phyloP scores from a whole-genome alignment of 2,888 invertebrate species.

The Ophion slaviceki region DNA sequence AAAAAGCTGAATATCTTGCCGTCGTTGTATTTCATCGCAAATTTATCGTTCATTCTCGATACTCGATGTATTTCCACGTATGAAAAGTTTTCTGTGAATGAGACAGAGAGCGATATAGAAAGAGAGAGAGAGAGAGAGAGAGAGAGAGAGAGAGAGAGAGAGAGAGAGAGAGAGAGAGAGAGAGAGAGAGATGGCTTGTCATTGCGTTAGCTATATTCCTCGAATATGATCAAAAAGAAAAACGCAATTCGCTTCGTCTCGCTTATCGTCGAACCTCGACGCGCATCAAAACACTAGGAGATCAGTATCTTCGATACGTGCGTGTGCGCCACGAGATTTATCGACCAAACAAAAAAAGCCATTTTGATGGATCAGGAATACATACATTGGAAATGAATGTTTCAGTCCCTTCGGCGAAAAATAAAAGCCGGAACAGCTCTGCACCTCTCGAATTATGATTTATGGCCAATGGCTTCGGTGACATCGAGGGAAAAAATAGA shows the following conservation, averaged over 20 bases:
- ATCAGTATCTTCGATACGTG: conserved; percentile 26
- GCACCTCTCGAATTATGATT: background rate
- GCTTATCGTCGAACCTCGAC: conserved; percentile 16
- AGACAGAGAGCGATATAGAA: conserved; percentile 6
- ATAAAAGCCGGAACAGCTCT: background rate
- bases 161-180: background rate
- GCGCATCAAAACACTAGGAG: background rate
- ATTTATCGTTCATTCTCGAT: conserved; percentile 24
- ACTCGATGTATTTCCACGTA: conserved; percentile 4
- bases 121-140: too few relatives aligned
- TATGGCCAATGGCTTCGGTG: background rate
- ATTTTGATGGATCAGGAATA: conserved; percentile 29
- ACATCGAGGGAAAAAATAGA: background rate
- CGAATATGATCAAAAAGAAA: background rate
- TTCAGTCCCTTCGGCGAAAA: background rate
- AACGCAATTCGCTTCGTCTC: conserved; percentile 20
- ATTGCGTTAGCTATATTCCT: background rate
- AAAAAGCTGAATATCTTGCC: conserved; percentile 64
- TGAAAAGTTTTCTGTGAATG: conserved; percentile 49
- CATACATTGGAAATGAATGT: conserved; percentile 7
- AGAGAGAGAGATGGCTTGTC: background rate
- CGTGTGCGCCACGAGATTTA: conserved; percentile 33
- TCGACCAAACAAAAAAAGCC: conserved; percentile 17
- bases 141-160: background rate
- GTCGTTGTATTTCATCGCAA: conserved; percentile 61